Conservation (phyloP, 2,888 invertebrate genomes). For the Ariolimax columbianus region DNA sequence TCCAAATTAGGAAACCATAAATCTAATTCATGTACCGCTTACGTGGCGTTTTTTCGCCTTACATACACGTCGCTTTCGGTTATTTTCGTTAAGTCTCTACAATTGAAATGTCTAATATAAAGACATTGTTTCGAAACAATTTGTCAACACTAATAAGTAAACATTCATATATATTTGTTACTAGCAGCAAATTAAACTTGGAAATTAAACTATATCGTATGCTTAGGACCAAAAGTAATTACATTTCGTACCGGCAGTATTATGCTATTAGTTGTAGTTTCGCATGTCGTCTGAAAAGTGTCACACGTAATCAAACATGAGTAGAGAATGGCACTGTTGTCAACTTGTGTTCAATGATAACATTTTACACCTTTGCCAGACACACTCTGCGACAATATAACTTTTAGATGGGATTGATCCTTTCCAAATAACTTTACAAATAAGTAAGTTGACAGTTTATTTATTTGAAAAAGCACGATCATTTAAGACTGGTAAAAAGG, state of each 20-base stretch:
- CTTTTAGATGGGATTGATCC: background rate
- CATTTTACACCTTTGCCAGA: background rate
- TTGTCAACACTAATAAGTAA: background rate
- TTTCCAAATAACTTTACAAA: background rate
- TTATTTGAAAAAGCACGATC: too few species aligned
- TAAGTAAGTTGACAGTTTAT: background rate
- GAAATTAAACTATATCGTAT: background rate
- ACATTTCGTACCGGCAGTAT: background rate
- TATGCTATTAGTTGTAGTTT: conserved; percentile 33
- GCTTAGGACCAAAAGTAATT: background rate
- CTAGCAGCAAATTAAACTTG: background rate
- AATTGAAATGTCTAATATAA: background rate
- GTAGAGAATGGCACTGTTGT: conserved; percentile 22
- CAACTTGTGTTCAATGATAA: background rate
- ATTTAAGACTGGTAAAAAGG: too few species aligned
- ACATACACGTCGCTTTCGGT: background rate
- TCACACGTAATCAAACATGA: conserved; percentile 59
- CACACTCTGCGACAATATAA: background rate
- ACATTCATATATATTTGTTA: background rate
- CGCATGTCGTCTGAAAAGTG: conserved; percentile 52
- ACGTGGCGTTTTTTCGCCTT: conserved; percentile 2
- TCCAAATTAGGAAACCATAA: too few species aligned
- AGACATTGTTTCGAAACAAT: background rate
- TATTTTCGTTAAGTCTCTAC: background rate
- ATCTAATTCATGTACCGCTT: too few species aligned